These are phyloP conservation scores for Anas acuta DNA, from an alignment of 2,797 vertebrate species.

Conservation along the genomic window DNA sequence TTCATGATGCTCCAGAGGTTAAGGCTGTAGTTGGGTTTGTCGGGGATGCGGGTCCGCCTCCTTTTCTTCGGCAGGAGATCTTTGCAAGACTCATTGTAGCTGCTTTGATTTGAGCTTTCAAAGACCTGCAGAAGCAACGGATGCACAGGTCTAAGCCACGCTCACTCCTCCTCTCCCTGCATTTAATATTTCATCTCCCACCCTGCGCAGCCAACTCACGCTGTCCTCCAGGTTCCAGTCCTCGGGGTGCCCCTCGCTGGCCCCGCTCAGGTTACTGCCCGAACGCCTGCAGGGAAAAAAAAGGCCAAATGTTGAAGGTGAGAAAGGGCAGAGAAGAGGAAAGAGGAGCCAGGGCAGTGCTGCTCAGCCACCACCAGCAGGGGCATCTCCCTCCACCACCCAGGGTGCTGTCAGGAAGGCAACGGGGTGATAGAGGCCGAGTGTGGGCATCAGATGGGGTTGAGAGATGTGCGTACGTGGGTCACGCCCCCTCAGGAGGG, in stretches of 20 bases:
- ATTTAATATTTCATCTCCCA: fast-evolving
- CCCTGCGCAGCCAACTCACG: constrained; percentile 76
- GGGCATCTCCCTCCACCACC: not conserved
- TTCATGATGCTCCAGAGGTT: constrained; percentile 89
- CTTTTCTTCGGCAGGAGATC: constrained; percentile 69
- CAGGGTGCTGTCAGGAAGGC: not conserved
- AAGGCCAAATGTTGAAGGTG: not conserved
- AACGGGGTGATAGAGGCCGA: too few species aligned
- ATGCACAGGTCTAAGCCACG: fast-evolving
- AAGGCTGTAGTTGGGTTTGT: constrained; percentile 87
- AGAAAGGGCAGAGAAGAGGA: not conserved
- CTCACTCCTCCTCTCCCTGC: not conserved
- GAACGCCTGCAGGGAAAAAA: constrained; percentile 78
- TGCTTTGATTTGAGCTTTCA: constrained; percentile 67
- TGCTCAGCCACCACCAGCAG: not conserved
- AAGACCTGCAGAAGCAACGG: constrained; percentile 68
- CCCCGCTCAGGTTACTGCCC: constrained; percentile 85
- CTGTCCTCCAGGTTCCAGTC: constrained; percentile 90
- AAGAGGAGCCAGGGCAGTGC: fast-evolving
- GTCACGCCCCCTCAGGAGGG: too few species aligned
- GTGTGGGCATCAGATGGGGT: too few species aligned
- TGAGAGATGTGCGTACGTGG: too few species aligned
- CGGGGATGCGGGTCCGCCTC: constrained; percentile 77
- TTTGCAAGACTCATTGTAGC: constrained; percentile 58
- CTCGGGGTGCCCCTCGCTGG: constrained; percentile 84